A percentile compares a stretch with the other conserved stretches of the same genome.
These are phyloP conservation scores for Diadophis punctatus DNA, from an alignment of 2,113 vertebrate species.

Conservation along the genomic window DNA sequence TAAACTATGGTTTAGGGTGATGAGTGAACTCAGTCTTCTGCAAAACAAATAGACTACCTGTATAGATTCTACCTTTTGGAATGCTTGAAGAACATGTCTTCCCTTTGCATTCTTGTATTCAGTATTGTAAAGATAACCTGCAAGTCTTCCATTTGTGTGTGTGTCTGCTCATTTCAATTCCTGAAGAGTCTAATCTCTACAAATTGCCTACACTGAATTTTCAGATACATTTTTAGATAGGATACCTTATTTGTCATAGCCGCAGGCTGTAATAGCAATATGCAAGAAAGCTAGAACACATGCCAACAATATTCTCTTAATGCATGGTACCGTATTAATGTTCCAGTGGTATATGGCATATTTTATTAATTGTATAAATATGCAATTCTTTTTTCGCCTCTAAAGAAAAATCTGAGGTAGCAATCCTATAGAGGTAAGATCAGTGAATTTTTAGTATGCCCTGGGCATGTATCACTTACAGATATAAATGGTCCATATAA, in stretches of 20 bases:
- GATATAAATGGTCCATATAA: neutral
- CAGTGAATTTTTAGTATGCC: neutral
- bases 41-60: neutral
- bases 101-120: neutral
- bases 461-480: neutral
- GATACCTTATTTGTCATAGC: neutral
- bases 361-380: conserved; percentile 21
- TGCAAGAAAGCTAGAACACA: neutral
- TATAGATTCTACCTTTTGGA: neutral
- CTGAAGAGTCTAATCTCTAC: neutral
- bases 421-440: neutral
- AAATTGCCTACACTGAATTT: neutral
- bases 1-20: neutral
- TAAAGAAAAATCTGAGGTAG: neutral
- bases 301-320: neutral
- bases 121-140: neutral
- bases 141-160: neutral
- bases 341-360: neutral
- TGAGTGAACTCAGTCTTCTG: neutral
- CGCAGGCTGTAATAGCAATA: neutral
- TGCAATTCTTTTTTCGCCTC: neutral
- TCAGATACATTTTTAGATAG: neutral
- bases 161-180: neutral
- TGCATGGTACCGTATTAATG: neutral
- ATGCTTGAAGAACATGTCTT: neutral